Evolutionary conservation across 1,140 invertebrate species (phyloP).

Genomic region (Aplysia californica): DNA sequence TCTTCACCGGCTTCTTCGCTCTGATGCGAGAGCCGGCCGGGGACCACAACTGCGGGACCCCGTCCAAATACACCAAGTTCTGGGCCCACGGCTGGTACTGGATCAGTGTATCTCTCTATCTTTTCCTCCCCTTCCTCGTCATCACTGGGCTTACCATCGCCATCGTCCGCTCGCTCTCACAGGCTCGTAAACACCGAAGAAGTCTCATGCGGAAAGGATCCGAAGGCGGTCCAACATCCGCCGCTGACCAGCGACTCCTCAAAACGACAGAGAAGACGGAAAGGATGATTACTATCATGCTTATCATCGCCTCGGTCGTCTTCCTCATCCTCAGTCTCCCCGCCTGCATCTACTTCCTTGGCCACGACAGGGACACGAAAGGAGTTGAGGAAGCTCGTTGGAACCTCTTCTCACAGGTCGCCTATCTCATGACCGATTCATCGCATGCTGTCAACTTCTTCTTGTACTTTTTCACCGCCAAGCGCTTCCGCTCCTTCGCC

Average conservation of each 20-base stretch:
- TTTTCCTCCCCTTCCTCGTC: constrained; percentile 42
- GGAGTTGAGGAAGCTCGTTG: neutral
- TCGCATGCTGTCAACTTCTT: constrained; percentile 57
- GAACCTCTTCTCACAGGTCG: constrained; percentile 30
- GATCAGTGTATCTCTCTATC: constrained; percentile 44
- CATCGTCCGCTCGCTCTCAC: constrained; percentile 43
- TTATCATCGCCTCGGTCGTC: constrained; percentile 40
- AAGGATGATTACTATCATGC: constrained; percentile 48
- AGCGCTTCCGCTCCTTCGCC: constrained; percentile 44
- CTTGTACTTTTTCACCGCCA: constrained; percentile 49
- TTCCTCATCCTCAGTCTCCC: constrained; percentile 50
- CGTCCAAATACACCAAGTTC: constrained; percentile 24
- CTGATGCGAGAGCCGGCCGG: constrained; percentile 25
- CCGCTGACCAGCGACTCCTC: constrained; percentile 18
- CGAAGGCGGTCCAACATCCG: constrained; percentile 4
- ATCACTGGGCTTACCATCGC: constrained; percentile 44
- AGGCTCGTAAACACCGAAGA: constrained; percentile 30
- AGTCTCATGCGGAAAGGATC: constrained; percentile 3
- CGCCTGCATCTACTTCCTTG: constrained; percentile 45
- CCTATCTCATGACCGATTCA: constrained; percentile 43
- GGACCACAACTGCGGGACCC: constrained; percentile 25
- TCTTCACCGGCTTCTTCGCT: constrained; percentile 39
- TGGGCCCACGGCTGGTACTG: constrained; percentile 42
- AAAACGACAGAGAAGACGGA: constrained; percentile 41
- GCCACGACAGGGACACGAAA: neutral